Conservation (phyloP, 2,797 vertebrate species). For the Psittacula derbiana region DNA sequence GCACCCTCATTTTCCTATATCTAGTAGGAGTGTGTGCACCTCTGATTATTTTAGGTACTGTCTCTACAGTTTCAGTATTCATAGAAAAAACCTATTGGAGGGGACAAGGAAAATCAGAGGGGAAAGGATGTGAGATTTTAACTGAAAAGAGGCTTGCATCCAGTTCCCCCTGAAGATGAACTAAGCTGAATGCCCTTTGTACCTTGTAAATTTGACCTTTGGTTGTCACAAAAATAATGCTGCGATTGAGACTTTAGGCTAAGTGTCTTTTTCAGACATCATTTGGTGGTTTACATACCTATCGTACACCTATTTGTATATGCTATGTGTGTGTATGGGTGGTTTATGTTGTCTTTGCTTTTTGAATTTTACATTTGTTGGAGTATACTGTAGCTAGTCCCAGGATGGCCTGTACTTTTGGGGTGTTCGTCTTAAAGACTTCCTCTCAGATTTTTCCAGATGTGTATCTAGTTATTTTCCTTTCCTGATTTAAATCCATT, state of each 20-base stretch:
- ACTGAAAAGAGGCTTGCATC: background rate
- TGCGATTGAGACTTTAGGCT: background rate
- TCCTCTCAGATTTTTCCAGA: background rate
- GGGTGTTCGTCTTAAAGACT: background rate
- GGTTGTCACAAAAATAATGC: background rate
- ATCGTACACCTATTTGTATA: background rate
- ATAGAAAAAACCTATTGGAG: background rate
- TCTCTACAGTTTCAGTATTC: background rate
- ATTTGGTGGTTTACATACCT: background rate
- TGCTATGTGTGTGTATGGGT: background rate
- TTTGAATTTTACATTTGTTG: background rate
- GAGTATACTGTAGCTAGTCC: background rate
- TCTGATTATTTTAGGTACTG: background rate
- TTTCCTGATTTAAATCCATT: fast-evolving
- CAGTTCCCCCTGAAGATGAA: background rate
- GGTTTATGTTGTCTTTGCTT: background rate
- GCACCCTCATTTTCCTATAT: background rate
- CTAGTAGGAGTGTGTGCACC: background rate
- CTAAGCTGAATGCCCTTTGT: background rate
- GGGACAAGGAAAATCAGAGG: background rate
- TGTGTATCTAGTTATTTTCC: background rate
- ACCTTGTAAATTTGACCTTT: background rate
- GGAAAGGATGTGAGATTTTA: background rate
- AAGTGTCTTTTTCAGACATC: background rate
- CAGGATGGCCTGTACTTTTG: background rate